A percentile compares a stretch with the other conserved stretches of the same genome.
Conservation (phyloP, 2,888 invertebrate species). For the Hirtodrosophila histrioides region DNA sequence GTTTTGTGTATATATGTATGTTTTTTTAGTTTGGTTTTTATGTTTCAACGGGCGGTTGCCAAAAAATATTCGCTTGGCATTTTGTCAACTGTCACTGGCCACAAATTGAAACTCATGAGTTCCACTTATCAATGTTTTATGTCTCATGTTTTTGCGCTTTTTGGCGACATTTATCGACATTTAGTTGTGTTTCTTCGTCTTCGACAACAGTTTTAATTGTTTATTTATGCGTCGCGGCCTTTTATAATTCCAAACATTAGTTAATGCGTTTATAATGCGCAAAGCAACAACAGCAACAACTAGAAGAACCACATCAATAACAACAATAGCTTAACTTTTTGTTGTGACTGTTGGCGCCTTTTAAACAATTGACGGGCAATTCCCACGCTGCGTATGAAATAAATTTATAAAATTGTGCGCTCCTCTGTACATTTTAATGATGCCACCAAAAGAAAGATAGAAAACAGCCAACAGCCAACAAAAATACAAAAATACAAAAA, state of each 20-base stretch:
- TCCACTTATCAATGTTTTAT: constrained; percentile 58
- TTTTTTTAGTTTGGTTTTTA: constrained; percentile 19
- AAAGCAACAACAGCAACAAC: constrained; percentile 42
- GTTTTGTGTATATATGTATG: neutral
- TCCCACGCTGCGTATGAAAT: constrained; percentile 79
- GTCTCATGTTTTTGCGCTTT: constrained; percentile 27
- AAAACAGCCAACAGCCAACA: neutral
- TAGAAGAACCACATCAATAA: constrained; percentile 1
- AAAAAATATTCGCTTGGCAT: constrained; percentile 51
- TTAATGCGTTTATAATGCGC: constrained; percentile 77
- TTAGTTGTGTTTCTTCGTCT: constrained; percentile 13
- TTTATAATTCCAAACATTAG: constrained; percentile 59
- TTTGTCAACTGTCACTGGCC: constrained; percentile 58
- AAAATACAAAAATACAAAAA: neutral
- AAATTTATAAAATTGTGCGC: constrained; percentile 69
- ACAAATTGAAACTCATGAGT: constrained; percentile 57
- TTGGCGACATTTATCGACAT: constrained; percentile 49
- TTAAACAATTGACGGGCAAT: constrained; percentile 70
- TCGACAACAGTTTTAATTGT: constrained; percentile 49
- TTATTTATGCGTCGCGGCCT: constrained; percentile 52
- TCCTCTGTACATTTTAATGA: constrained; percentile 78
- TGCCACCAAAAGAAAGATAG: constrained; percentile 54
- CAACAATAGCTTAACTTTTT: constrained; percentile 22
- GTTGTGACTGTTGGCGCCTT: constrained; percentile 65
- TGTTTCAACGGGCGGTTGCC: constrained; percentile 28